phyloP scores from a whole-genome alignment of 30 jellyfish, hydroid and myxozoan species.

The Hydractinia echinata region DNA sequence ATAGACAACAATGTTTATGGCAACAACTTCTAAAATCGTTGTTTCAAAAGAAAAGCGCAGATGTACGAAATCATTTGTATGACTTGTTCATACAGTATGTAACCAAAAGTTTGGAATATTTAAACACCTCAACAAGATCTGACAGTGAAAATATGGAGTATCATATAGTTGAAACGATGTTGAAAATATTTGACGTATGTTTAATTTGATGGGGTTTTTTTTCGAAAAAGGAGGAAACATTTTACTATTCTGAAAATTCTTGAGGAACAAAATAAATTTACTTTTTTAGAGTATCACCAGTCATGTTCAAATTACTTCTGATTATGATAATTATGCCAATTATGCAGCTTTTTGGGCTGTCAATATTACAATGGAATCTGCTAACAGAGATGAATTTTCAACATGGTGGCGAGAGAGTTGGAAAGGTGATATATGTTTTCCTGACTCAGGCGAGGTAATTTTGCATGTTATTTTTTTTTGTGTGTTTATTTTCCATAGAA shows the following conservation, averaged over 20 bases:
- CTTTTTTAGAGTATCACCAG: neutral
- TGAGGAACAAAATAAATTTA: neutral
- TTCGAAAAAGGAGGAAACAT: too few species aligned
- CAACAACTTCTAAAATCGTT: neutral
- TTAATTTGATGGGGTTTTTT: too few species aligned
- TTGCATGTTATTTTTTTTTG: neutral
- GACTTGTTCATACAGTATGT: neutral
- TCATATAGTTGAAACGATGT: too few species aligned
- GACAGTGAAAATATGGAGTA: too few species aligned
- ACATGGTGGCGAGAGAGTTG: constrained; percentile 75
- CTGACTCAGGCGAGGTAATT: constrained; percentile 56
- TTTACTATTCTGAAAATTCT: too few species aligned
- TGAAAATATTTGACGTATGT: too few species aligned
- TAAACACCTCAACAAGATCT: neutral
- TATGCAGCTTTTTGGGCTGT: constrained; percentile 75
- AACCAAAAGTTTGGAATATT: neutral
- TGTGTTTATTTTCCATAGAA: neutral
- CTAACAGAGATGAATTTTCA: constrained; percentile 45
- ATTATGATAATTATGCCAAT: constrained; percentile 59
- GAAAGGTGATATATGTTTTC: constrained; percentile 35
- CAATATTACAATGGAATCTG: constrained; percentile 39
- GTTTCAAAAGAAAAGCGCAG: neutral
- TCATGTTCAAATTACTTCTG: constrained; percentile 14
- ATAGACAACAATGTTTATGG: neutral
- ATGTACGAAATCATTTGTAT: neutral